A percentile compares a stretch with the other conserved stretches of the same genome.
Conservation (phyloP, 1,140 invertebrate species). For the Luehdorfia chinensis region DNA sequence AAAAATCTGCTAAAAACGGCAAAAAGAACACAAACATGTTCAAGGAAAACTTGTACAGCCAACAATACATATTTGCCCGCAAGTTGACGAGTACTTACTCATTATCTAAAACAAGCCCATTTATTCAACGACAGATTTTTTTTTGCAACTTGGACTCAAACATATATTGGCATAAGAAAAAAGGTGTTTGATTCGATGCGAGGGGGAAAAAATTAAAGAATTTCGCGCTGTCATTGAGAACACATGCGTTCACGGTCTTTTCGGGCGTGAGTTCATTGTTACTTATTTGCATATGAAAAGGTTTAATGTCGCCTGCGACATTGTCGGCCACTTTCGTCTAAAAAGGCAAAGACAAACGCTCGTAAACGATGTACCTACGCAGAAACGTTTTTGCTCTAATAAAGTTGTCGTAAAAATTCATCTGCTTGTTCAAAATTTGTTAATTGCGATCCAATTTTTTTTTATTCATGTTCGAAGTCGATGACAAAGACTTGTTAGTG, state of each 20-base stretch:
- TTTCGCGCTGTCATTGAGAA: constrained; percentile 44
- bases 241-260: constrained; percentile 36
- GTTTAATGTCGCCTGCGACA: constrained; percentile 40
- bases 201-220: constrained; percentile 26
- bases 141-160: too few species aligned
- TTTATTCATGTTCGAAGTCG: constrained; percentile 25
- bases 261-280: constrained; percentile 46
- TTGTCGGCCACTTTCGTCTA: constrained; percentile 50
- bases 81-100: constrained; percentile 14
- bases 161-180: constrained; percentile 18
- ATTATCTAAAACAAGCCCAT: constrained; percentile 9
- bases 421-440: constrained; percentile 23
- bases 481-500: constrained; percentile 25
- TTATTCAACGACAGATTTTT: constrained; percentile 5
- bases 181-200: constrained; percentile 20
- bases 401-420: constrained; percentile 42
- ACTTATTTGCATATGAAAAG: constrained; percentile 66
- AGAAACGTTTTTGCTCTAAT: constrained; percentile 63
- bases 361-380: constrained; percentile 43
- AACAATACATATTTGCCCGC: constrained; percentile 19
- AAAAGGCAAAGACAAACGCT: constrained; percentile 43
- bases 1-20: constrained; percentile 11
- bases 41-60: constrained; percentile 18
- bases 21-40: constrained; percentile 8
- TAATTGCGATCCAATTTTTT: constrained; percentile 45